Base-by-base conservation (phyloP, 2,888 invertebrate species). In the Galerucella pusilla region DNA sequence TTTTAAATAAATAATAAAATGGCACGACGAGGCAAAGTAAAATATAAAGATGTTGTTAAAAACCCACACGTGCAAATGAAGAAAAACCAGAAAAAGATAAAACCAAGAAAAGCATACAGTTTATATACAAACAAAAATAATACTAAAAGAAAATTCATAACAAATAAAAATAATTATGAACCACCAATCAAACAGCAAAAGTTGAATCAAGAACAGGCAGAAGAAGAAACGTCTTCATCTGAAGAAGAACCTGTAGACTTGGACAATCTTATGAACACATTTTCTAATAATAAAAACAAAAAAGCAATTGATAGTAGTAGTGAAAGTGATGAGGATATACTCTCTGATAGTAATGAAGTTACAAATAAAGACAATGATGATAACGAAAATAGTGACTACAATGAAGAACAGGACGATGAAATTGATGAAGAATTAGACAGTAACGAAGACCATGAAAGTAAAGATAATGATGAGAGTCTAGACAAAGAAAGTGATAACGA, bases 151-250 rank as follows among this genome's bases (percentile, higher is more conserved):
- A 81, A 82, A 73, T 70, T 68, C 54, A 59, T 66, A 7, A 6
- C 59, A 1, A 89, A 89, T 73, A 66, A 57, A 49, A 88, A 88
- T 28, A 90, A 90, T n/a, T 90, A 90, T 76, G 90, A 90, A 72
- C 88, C 88, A 75, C 81, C 83, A 60, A 49, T 59, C 10, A 87
- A 92, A 70, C 80, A 49, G 78, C 83, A 64, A 70, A 57, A 57
- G 57, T 16, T 57, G 9, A 57, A 74, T 60, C 60, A 52, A 61
- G 25, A 66, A 12, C n/a, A 35, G 16, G 20, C 25, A 10, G 65
- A 73, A 73, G 64, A 73, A 71, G 70, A 71, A 71, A 35, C 59
- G 11, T 71, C 54, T 54, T 77, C 79, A 54, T 80, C 81, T 42
- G 82, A 82, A 73, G 78, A 78, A 74, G 82, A 83, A 64, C 73